These are phyloP conservation scores for Mylabris sibirica DNA, from an alignment of 2,888 invertebrate species.

Conservation along the genomic window DNA sequence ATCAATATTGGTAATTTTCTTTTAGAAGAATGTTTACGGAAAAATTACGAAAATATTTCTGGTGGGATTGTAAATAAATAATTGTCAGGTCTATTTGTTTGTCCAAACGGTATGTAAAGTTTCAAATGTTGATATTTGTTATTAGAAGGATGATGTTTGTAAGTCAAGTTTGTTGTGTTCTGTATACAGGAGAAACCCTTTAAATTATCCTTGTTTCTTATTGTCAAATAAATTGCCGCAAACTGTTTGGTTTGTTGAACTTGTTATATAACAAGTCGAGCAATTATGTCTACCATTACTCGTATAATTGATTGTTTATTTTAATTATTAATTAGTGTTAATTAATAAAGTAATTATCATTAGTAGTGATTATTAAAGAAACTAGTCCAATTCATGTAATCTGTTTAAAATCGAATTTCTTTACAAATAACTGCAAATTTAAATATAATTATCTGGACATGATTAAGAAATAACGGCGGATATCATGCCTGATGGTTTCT, in stretches of 20 bases:
- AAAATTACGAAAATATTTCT: not conserved
- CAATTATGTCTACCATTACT: not conserved
- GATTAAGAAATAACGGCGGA: not conserved
- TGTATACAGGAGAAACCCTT: not conserved
- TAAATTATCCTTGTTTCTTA: conserved; percentile 5
- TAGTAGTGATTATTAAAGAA: not conserved
- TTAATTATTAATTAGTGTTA: not conserved
- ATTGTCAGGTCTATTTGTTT: not conserved
- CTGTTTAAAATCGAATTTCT: not conserved
- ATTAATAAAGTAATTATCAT: not conserved
- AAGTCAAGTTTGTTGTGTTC: not conserved
- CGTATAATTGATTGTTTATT: not conserved
- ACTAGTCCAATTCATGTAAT: not conserved
- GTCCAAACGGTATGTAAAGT: not conserved
- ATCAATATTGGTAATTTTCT: not conserved
- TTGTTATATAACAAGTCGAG: not conserved
- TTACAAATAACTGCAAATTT: not conserved
- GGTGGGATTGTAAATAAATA: not conserved
- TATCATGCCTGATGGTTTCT: not conserved
- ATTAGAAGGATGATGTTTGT: not conserved
- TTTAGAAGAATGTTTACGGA: not conserved
- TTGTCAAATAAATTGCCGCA: not conserved
- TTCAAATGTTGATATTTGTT: conserved; percentile 9
- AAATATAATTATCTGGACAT: not conserved
- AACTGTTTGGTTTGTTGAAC: conserved; percentile 1